These are phyloP conservation scores for Dromaius novaehollandiae DNA, from an alignment of 2,113 vertebrate species.

Conservation along the genomic window DNA sequence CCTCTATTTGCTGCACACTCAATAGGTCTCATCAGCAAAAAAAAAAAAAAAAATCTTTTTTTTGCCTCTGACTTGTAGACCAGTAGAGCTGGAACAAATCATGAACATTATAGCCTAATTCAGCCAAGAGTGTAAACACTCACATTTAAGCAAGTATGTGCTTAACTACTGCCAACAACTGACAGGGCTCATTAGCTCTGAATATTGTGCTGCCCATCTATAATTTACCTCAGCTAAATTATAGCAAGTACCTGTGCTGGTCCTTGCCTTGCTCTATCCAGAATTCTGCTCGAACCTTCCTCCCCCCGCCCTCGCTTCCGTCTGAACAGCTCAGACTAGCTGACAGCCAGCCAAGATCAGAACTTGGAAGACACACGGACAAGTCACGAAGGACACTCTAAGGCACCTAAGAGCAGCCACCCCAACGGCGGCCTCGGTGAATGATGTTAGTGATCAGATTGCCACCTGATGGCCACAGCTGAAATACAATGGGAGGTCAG, in stretches of 20 bases:
- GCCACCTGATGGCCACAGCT: conserved; percentile 67
- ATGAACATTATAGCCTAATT: neutral
- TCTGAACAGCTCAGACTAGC: neutral
- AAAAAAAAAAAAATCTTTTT: neutral
- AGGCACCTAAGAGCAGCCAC: neutral
- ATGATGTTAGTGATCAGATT: conserved; percentile 59
- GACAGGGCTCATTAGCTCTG: neutral
- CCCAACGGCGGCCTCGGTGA: neutral
- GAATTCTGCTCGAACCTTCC: neutral
- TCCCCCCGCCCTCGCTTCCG: neutral
- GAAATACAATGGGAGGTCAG: conserved; percentile 50
- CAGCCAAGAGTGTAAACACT: neutral
- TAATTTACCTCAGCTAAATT: neutral
- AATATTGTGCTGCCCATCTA: neutral
- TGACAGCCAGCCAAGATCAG: neutral
- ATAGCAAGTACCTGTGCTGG: neutral
- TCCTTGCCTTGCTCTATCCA: accelerated
- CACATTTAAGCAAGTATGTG: neutral
- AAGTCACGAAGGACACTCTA: neutral
- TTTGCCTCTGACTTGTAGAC: neutral
- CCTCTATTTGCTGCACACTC: neutral
- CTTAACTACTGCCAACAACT: neutral
- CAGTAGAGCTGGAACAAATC: neutral
- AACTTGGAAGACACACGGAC: neutral
- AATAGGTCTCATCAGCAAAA: neutral